phyloP scores from a whole-genome alignment of 2,888 invertebrate genomes.

The Crossocerus cetratus region DNA sequence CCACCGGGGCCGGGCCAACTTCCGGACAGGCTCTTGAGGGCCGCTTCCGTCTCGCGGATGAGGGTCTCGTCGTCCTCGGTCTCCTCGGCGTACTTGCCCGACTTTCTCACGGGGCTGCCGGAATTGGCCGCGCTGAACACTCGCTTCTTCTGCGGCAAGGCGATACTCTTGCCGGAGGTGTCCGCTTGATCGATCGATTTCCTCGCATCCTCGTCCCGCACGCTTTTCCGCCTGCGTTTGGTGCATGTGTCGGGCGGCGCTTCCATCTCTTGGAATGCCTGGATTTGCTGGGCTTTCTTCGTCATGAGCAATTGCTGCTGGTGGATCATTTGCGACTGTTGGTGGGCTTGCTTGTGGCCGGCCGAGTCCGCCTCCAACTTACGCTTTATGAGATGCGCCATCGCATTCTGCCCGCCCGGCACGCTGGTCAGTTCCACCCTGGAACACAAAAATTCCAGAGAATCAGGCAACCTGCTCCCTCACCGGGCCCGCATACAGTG shows the following conservation, averaged over 20 bases:
- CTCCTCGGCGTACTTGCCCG: conserved; percentile 72
- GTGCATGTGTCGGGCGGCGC: conserved; percentile 76
- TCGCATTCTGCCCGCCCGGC: conserved; percentile 80
- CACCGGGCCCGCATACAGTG: conserved; percentile 47
- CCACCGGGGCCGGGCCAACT: conserved; percentile 88
- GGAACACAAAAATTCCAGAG: conserved; percentile 77
- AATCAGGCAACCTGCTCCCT: conserved; percentile 60
- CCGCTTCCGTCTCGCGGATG: conserved; percentile 92
- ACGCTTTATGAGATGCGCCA: conserved; percentile 85
- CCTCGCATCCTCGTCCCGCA: conserved; percentile 72
- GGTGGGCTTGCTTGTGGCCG: conserved; percentile 66
- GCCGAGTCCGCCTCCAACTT: conserved; percentile 81
- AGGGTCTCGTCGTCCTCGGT: conserved; percentile 88
- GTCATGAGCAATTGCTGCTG: conserved; percentile 59
- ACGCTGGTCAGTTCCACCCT: conserved; percentile 78
- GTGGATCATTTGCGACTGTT: conserved; percentile 53
- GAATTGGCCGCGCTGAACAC: conserved; percentile 77
- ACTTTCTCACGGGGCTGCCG: conserved; percentile 77
- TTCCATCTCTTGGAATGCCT: conserved; percentile 77
- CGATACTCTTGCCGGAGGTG: conserved; percentile 73
- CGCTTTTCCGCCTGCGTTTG: conserved; percentile 78
- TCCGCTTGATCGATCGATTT: conserved; percentile 69
- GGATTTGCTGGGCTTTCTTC: conserved; percentile 73
- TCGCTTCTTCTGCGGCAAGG: conserved; percentile 81
- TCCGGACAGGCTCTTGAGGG: conserved; percentile 90